These are phyloP conservation scores for Artibeus lituratus DNA, from an alignment of 2,797 vertebrate species.

Conservation along the genomic window DNA sequence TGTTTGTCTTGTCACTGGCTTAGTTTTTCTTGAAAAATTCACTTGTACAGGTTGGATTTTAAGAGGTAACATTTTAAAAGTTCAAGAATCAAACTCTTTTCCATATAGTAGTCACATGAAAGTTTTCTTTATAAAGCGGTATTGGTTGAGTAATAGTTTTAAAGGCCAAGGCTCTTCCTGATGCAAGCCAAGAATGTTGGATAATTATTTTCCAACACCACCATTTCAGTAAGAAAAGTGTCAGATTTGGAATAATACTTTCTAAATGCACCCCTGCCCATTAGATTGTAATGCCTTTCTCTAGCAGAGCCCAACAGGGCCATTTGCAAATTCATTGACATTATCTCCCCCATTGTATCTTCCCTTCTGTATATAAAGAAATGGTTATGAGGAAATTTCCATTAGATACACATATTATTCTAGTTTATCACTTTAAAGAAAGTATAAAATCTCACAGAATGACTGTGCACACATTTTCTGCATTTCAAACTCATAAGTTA, in stretches of 20 bases:
- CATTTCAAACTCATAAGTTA: conserved; percentile 37
- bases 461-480: conserved; percentile 35
- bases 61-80: not conserved
- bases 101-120: not conserved
- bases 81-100: not conserved
- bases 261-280: not conserved
- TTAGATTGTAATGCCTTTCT: not conserved
- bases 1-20: not conserved
- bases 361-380: conserved; percentile 6
- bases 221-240: not conserved
- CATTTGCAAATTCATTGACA: not conserved
- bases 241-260: not conserved
- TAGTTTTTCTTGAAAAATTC: not conserved
- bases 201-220: not conserved
- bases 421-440: conserved; percentile 41
- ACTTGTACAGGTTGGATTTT: not conserved
- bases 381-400: not conserved
- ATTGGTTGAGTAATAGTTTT: not conserved
- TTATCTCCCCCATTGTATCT: not conserved
- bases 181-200: not conserved
- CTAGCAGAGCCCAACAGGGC: not conserved
- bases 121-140: not conserved
- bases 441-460: conserved; percentile 48
- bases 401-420: not conserved
- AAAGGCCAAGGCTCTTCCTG: not conserved